Conservation (phyloP, 2,888 invertebrate genomes). For the Caprella mutica region DNA sequence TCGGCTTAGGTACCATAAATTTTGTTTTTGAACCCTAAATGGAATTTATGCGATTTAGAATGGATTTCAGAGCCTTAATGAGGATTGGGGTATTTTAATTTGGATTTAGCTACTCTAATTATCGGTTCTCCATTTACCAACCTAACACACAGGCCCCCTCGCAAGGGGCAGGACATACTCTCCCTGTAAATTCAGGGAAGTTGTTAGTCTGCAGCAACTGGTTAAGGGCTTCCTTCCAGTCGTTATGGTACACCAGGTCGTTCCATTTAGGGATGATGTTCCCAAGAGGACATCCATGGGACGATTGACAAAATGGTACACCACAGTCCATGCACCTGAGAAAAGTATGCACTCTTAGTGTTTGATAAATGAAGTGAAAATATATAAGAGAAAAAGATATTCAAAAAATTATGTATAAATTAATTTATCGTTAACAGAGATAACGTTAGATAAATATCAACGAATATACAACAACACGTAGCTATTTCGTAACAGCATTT, state of each 20-base stretch:
- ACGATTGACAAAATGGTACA: constrained; percentile 92
- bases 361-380: constrained; percentile 36
- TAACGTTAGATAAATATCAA: no score
- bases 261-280: constrained; percentile 99
- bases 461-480: no score
- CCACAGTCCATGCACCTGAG: constrained; percentile 61
- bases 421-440: not conserved
- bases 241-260: constrained; percentile 82
- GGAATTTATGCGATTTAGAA: no score
- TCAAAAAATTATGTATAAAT: constrained; percentile 2
- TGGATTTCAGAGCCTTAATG: no score
- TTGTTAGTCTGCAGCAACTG: constrained; percentile 96
- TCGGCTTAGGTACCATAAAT: no score
- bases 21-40: no score
- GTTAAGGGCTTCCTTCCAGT: constrained; percentile 86
- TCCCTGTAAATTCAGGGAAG: constrained; percentile 92
- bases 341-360: no score
- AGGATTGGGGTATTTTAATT: no score
- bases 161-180: constrained; percentile 80
- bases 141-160: constrained; percentile 63
- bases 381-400: not conserved
- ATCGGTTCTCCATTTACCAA: no score
- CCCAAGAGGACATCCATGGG: constrained; percentile 91
- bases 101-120: no score
- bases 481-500: no score